Evolutionary conservation across 2,888 invertebrate species (phyloP), one percentile per base, ranked within the genome.

Genomic region (Rhopalosiphum nymphaeae): DNA sequence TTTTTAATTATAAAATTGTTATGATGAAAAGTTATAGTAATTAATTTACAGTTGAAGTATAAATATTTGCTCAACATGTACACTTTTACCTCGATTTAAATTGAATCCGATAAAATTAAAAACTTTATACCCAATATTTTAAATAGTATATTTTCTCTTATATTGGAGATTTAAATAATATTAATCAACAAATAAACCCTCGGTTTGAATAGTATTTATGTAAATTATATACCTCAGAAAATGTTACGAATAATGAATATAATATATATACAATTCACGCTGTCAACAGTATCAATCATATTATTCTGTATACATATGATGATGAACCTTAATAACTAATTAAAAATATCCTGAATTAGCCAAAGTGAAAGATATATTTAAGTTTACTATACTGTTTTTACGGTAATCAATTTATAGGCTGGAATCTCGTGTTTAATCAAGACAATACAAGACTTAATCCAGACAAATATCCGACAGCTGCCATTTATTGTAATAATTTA

Each of bases 401-500:
- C 5, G 7, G 26, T 91, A 56, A 44, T 21, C 2, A 85, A 91
- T 91, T 85, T 86, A n/a, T 86, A 11, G 42, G 44, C 44, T 16
- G n/a, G 46, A 56, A 57, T 91, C 36, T n/a, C 36, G 26, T 61
- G 46, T 85, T 91, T 61, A 85, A 86, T 87, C 61, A 49, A 61
- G 46, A 92, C 44, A 57, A n/a, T 49, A 61, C 67, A 61, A 53
- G 7, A 61, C 57, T 85, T 56, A 91, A 92, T 87, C 87, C 9
- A n/a, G 49, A 61, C 87, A 29, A 87, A 92, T 91, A 61, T 44
- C 57, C 13, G 87, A 86, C 46, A 61, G 46, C 46, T 61, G 46
- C 44, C 61, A 61, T 87, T 92, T 56, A 86, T 61, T 11, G 25
- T 87, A 92, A 87, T 87, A 87, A 86, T 92, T 92, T 92, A 49